These are phyloP conservation scores for Pithys albifrons DNA, from an alignment of 2,113 vertebrate genomes.

Conservation along the genomic window DNA sequence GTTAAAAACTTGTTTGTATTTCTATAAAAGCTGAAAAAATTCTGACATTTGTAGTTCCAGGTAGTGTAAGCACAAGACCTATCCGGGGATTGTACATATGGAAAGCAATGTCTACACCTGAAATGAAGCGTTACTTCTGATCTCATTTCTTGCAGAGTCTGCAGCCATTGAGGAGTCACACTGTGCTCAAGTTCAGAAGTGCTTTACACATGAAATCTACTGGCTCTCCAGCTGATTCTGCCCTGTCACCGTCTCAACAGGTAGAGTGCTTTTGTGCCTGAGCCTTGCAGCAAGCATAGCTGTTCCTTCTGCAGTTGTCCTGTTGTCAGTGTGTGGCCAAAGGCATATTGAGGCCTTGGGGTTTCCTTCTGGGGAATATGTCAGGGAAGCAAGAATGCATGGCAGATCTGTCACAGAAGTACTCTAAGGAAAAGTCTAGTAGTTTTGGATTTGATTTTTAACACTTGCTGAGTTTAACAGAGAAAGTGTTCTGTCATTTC, in stretches of 20 bases:
- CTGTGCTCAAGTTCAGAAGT: slow-evolving; percentile 54
- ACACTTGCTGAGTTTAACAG: not conserved
- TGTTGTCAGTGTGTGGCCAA: not conserved
- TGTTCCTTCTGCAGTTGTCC: not conserved
- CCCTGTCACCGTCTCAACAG: slow-evolving; percentile 26
- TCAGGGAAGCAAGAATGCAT: not conserved
- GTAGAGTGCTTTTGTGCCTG: slow-evolving; percentile 58
- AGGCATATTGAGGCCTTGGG: not conserved
- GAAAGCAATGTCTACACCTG: not conserved
- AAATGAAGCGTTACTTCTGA: slow-evolving; percentile 1
- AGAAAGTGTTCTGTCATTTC: not conserved
- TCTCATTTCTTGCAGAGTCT: slow-evolving; percentile 48
- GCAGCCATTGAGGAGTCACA: not conserved
- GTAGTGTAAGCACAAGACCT: not conserved
- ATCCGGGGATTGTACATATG: not conserved
- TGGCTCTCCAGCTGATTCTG: slow-evolving; percentile 29
- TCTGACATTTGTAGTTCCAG: not conserved
- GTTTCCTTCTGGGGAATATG: not conserved
- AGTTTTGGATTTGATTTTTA: not conserved
- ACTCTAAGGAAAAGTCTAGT: not conserved
- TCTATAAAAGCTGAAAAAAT: not conserved
- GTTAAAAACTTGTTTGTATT: not conserved
- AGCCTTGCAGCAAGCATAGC: not conserved
- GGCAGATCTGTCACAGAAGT: slow-evolving; percentile 47
- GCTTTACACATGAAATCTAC: slow-evolving; percentile 61